phyloP scores from a whole-genome alignment of 2,113 vertebrate genomes.

The Cebus imitator region DNA sequence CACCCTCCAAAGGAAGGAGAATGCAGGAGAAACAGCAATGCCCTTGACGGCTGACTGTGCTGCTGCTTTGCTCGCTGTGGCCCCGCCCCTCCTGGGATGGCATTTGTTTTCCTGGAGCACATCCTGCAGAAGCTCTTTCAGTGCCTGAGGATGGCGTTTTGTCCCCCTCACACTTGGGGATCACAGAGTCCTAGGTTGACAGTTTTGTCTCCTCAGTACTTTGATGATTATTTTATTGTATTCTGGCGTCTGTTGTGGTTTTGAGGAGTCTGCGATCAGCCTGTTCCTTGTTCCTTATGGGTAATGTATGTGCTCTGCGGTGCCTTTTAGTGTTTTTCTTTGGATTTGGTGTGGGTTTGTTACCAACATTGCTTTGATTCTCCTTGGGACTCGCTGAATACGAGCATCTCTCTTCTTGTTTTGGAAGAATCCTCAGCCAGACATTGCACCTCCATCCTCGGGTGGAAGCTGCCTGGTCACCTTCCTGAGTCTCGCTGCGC shows the following conservation, averaged over 20 bases:
- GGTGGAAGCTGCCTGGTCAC: background rate
- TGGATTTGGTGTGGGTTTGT: background rate
- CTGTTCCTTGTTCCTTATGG: background rate
- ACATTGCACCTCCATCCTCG: background rate
- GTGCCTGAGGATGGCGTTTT: too few relatives aligned
- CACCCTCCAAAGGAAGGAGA: too few relatives aligned
- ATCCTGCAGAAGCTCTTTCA: background rate
- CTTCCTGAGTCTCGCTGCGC: too few relatives aligned
- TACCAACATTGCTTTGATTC: background rate
- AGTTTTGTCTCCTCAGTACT: background rate
- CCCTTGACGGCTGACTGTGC: too few relatives aligned
- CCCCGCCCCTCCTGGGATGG: background rate
- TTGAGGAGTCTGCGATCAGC: background rate
- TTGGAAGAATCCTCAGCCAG: background rate
- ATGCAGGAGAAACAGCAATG: too few relatives aligned
- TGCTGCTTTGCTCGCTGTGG: background rate
- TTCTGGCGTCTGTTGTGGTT: background rate
- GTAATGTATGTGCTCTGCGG: accelerated
- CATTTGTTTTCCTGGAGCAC: background rate
- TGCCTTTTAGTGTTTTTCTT: background rate
- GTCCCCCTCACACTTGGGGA: background rate
- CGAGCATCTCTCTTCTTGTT: background rate
- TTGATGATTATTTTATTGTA: background rate
- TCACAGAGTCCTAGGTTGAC: background rate
- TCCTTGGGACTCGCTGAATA: background rate